Evolutionary conservation across 2,797 vertebrate genomes (phyloP).

Genomic region (Eremophila alpestris): DNA sequence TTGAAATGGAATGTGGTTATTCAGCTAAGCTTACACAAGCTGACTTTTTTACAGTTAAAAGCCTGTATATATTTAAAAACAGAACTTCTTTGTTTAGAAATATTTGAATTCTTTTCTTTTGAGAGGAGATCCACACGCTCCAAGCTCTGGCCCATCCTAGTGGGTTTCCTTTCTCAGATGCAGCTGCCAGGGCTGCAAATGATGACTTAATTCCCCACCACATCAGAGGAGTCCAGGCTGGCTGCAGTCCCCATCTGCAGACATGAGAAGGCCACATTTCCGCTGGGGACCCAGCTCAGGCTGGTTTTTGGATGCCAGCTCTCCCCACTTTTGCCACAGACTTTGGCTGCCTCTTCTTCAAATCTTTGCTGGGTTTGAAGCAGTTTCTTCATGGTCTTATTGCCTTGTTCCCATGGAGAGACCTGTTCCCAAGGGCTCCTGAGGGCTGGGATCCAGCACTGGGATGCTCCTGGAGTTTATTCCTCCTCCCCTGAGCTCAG

Average conservation of each 20-base stretch:
- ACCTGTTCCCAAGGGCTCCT: neutral
- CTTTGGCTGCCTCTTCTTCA: neutral
- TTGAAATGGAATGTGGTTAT: neutral
- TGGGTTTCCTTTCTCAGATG: neutral
- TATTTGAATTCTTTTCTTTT: neutral
- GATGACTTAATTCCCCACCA: constrained; percentile 44
- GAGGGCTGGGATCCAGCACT: neutral
- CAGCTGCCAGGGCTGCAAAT: constrained; percentile 48
- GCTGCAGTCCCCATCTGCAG: constrained; percentile 28
- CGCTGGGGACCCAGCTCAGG: neutral
- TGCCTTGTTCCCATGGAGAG: neutral
- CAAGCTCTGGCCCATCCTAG: neutral
- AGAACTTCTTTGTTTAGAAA: neutral
- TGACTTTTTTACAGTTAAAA: neutral
- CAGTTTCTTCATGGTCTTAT: neutral
- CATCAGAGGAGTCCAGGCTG: constrained; percentile 52
- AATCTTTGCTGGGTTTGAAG: neutral
- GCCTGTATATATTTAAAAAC: neutral
- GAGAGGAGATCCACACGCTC: neutral
- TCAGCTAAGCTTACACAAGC: neutral
- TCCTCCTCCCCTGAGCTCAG: neutral
- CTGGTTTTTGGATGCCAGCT: neutral
- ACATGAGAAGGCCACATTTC: constrained; percentile 28
- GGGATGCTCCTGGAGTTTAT: neutral
- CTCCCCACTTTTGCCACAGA: neutral